A percentile compares a stretch with the other conserved stretches of the same genome.
Conservation (phyloP, 2,797 vertebrate species). For the Molossus alvarezi region DNA sequence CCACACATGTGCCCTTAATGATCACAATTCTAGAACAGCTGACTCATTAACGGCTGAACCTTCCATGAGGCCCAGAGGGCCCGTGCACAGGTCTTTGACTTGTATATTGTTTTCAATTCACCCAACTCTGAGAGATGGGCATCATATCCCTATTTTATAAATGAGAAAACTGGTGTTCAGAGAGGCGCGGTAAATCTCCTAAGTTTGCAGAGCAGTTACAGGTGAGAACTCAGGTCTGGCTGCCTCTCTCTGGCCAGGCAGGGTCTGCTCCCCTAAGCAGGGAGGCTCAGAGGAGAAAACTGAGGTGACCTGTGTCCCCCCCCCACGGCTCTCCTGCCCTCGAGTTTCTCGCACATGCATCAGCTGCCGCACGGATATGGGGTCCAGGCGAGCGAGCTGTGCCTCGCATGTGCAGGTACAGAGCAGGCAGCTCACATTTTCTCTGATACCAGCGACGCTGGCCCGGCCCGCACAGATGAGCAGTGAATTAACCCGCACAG, state of each 20-base stretch:
- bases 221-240: background rate
- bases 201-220: background rate
- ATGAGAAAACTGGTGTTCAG: background rate
- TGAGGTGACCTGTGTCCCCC: background rate
- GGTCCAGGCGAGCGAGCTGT: background rate
- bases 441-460: background rate
- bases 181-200: background rate
- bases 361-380: background rate
- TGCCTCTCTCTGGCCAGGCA: background rate
- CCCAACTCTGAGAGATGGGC: background rate
- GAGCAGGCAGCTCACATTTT: background rate
- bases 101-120: background rate
- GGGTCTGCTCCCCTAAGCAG: background rate
- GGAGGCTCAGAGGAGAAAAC: background rate
- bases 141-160: background rate
- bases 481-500: background rate
- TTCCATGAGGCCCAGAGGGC: background rate
- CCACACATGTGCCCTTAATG: background rate
- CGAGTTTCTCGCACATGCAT: background rate
- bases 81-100: background rate
- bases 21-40: background rate
- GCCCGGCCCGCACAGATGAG: background rate
- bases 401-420: background rate
- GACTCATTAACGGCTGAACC: background rate
- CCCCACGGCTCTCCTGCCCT: background rate